phyloP scores from a whole-genome alignment of 2,113 vertebrate genomes.

The Meriones unguiculatus region DNA sequence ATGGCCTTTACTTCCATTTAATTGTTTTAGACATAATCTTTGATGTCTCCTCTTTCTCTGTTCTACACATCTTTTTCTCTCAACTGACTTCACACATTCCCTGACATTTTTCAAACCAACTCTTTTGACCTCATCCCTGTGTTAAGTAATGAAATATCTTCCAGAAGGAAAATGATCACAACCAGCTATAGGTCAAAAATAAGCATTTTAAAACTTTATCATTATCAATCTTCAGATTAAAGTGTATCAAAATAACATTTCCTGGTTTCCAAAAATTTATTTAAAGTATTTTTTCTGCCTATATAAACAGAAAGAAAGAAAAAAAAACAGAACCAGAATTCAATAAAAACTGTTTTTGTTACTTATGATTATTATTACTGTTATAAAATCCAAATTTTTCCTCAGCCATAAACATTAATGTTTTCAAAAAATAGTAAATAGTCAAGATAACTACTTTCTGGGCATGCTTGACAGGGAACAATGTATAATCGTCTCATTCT shows the following conservation, averaged over 20 bases:
- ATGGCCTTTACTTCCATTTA: neutral
- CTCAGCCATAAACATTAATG: neutral
- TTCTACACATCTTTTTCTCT: neutral
- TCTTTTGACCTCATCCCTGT: slow-evolving; percentile 11
- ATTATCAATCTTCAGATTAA: slow-evolving; percentile 34
- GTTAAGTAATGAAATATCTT: slow-evolving; percentile 65
- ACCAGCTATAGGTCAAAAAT: slow-evolving; percentile 13
- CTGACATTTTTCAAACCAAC: neutral
- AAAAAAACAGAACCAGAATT: slow-evolving; percentile 16
- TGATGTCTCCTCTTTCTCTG: neutral
- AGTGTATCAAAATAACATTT: neutral
- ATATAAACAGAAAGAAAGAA: neutral
- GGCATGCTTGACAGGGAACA: neutral
- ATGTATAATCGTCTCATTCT: neutral
- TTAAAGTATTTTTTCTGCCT: neutral
- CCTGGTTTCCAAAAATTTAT: neutral
- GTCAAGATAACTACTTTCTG: slow-evolving; percentile 18
- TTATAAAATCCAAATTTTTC: neutral
- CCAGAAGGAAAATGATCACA: slow-evolving; percentile 41
- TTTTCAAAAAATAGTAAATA: neutral
- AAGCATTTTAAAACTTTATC: neutral
- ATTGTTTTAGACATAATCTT: neutral
- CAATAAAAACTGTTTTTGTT: neutral
- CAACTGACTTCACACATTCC: neutral
- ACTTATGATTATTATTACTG: neutral